Conservation (phyloP, 2,797 vertebrate genomes). For the Etheostoma perlongum region DNA sequence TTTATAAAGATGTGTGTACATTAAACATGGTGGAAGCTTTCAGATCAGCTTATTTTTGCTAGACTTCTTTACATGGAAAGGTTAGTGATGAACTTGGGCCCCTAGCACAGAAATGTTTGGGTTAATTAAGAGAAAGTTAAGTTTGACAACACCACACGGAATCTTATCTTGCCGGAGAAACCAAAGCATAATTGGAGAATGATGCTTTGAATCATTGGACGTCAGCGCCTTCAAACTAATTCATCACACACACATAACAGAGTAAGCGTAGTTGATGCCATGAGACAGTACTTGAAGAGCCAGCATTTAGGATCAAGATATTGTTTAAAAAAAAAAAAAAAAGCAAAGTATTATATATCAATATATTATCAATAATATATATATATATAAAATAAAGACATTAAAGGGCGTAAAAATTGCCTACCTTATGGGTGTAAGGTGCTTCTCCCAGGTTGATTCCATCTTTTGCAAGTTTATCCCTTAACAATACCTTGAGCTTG, state of each 20-base stretch:
- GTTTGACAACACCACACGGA: not conserved
- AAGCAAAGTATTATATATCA: not conserved
- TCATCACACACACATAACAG: slow-evolving; percentile 41
- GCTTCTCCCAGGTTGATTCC: slow-evolving; percentile 92
- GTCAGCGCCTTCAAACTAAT: slow-evolving; percentile 66
- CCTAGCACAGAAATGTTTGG: not conserved
- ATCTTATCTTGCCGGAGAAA: slow-evolving; percentile 17
- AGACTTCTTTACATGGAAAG: not conserved
- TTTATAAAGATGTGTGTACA: not conserved
- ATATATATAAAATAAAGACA: no score
- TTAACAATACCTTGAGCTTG: slow-evolving; percentile 95
- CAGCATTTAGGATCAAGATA: not conserved
- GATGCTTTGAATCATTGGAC: slow-evolving; percentile 20
- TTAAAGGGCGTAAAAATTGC: slow-evolving; percentile 32
- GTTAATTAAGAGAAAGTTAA: not conserved
- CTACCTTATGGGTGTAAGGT: slow-evolving; percentile 94
- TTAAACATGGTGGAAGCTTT: not conserved
- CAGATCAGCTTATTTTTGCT: not conserved
- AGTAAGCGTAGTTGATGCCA: slow-evolving; percentile 47
- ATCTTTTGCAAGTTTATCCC: slow-evolving; percentile 95
- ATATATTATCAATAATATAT: no score
- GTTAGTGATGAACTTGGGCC: not conserved
- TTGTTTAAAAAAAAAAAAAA: not conserved
- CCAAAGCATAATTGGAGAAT: slow-evolving; percentile 22
- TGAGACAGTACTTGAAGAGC: slow-evolving; percentile 35